Percentiles rank a stretch among this genome's conserved stretches.
phyloP scores from a whole-genome alignment of 53 echinoderm and acorn worm genomes.

The Henricia sp. region DNA sequence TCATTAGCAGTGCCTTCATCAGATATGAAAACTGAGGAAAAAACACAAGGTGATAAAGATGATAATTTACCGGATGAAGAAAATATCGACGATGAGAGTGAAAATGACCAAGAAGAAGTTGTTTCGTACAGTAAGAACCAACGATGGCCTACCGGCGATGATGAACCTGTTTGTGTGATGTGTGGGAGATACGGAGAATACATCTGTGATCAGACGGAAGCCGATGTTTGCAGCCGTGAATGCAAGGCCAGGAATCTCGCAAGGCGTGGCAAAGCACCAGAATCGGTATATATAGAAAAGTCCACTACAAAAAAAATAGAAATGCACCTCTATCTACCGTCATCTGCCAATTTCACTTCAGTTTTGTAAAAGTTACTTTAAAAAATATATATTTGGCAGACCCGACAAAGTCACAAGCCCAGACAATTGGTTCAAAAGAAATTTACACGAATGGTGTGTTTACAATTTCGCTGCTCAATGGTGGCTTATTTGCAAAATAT shows the following conservation, averaged over 20 bases:
- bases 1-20: background rate
- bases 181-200: slow-evolving; percentile 97
- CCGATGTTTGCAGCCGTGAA: slow-evolving; percentile 94
- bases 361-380: no score
- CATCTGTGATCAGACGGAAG: slow-evolving; percentile 97
- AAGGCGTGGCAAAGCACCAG: slow-evolving; percentile 40
- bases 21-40: background rate
- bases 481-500: no score
- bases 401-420: no score
- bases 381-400: no score
- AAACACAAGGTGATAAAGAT: background rate
- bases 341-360: no score
- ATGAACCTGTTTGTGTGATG: slow-evolving; percentile 90
- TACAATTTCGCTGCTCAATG: no score
- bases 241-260: slow-evolving; percentile 95
- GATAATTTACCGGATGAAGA: slow-evolving; percentile 21
- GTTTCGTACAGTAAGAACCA: slow-evolving; percentile 97
- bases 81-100: slow-evolving; percentile 23
- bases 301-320: no score
- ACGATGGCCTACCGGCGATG: slow-evolving; percentile 75
- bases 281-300: slow-evolving; percentile 7
- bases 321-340: no score
- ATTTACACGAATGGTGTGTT: no score
- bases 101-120: slow-evolving; percentile 58
- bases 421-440: no score